Evolutionary conservation across 2,888 invertebrate species (phyloP).

Genomic region (Aethes cnicana): DNA sequence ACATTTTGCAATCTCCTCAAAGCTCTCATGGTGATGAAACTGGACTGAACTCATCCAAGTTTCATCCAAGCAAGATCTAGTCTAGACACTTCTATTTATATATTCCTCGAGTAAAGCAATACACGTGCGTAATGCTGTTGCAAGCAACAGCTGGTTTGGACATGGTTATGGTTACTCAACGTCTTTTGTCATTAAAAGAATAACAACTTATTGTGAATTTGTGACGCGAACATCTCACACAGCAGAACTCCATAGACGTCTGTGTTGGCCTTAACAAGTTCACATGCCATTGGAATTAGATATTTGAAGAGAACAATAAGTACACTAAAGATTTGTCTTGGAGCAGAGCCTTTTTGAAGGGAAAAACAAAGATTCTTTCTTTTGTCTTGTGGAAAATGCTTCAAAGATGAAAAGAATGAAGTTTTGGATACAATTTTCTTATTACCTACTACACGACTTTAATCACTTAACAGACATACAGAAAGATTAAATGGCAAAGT

Average conservation of each 20-base stretch:
- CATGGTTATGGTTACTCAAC: constrained; percentile 6
- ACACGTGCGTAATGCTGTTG: not conserved
- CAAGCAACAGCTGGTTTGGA: constrained; percentile 8
- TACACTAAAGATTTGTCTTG: not conserved
- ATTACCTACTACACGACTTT: no score
- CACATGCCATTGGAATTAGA: constrained; percentile 4
- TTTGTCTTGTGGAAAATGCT: constrained; percentile 14
- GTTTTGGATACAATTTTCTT: no score
- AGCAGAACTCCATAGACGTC: no score
- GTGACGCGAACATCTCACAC: not conserved
- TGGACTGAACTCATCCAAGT: no score
- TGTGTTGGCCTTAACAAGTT: constrained; percentile 10
- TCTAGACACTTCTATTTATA: no score
- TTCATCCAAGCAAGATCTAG: no score
- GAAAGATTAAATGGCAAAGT: no score
- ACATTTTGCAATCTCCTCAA: no score
- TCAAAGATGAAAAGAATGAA: no score
- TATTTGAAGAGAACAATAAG: constrained; percentile 10
- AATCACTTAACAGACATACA: no score
- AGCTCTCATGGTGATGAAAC: no score
- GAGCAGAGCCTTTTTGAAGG: not conserved
- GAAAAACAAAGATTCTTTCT: constrained; percentile 11
- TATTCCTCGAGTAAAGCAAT: not conserved
- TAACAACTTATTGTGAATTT: constrained; percentile 11
- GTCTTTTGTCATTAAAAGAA: constrained; percentile 15